Evolutionary conservation across 2,113 vertebrate genomes (phyloP).

Genomic region (Pelobates fuscus): DNA sequence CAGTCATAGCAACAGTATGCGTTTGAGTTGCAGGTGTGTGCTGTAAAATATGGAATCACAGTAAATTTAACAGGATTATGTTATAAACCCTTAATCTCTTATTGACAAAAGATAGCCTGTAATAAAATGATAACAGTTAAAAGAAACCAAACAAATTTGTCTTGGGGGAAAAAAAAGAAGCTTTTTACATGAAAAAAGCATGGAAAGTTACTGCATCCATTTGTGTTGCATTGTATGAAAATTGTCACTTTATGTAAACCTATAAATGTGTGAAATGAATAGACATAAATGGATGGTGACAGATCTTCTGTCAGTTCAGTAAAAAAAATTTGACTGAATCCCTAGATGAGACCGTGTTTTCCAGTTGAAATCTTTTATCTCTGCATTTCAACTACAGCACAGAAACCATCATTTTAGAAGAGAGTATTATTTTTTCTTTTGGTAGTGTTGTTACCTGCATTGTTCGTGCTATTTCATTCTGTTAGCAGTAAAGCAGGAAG

Average conservation of each 20-base stretch:
- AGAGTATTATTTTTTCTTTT: constrained; percentile 22
- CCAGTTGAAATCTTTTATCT: constrained; percentile 43
- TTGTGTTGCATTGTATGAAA: constrained; percentile 14
- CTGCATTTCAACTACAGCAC: constrained; percentile 34
- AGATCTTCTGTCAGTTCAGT: constrained; percentile 20
- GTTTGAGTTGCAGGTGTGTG: too few species aligned
- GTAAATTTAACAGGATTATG: too few species aligned
- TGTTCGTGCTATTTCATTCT: constrained; percentile 42
- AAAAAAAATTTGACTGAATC: constrained; percentile 19
- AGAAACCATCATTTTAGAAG: constrained; percentile 25
- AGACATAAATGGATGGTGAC: constrained; percentile 35
- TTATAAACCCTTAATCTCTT: too few species aligned
- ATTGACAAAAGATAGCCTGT: too few species aligned
- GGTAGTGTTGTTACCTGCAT: constrained; percentile 33
- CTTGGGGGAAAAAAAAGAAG: too few species aligned
- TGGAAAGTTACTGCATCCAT: neutral
- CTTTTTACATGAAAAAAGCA: too few species aligned
- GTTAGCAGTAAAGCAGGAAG: constrained; percentile 43
- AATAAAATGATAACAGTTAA: too few species aligned
- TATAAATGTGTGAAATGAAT: constrained; percentile 14
- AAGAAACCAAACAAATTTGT: too few species aligned
- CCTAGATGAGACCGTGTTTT: constrained; percentile 28
- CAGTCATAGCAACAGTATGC: too few species aligned
- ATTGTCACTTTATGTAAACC: constrained; percentile 4
- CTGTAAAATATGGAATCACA: too few species aligned